These are phyloP conservation scores for Cydia fagiglandana DNA, from an alignment of 1,140 invertebrate genomes.

Conservation along the genomic window DNA sequence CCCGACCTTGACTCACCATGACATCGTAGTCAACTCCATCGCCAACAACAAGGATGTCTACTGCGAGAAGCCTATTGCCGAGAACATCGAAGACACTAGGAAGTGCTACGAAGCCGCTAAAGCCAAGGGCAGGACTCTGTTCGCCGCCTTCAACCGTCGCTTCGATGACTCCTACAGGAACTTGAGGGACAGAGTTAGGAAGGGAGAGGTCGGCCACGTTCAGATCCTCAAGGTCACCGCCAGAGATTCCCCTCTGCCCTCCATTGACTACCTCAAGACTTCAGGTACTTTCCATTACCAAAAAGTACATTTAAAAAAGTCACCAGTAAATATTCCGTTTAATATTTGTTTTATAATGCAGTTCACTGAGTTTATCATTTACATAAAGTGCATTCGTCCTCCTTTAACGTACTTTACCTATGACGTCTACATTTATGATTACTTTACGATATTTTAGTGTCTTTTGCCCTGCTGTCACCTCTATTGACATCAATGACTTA, in stretches of 20 bases:
- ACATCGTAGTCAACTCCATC: constrained; percentile 81
- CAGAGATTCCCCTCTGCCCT: constrained; percentile 82
- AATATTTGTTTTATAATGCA: not conserved
- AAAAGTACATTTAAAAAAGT: not conserved
- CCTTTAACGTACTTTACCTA: too few species aligned
- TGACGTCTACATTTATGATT: too few species aligned
- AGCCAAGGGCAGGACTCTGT: constrained; percentile 79
- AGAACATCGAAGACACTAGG: constrained; percentile 75
- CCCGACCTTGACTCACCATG: constrained; percentile 82
- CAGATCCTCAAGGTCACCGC: constrained; percentile 82
- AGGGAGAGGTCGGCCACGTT: constrained; percentile 82
- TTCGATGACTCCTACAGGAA: constrained; percentile 83
- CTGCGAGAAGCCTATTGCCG: constrained; percentile 86
- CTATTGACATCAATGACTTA: too few species aligned
- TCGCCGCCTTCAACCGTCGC: constrained; percentile 85
- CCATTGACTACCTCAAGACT: constrained; percentile 81
- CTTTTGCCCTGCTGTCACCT: too few species aligned
- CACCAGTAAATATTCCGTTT: not conserved
- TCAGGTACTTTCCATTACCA: constrained; percentile 76
- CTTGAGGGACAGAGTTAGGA: constrained; percentile 76
- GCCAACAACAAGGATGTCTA: constrained; percentile 83
- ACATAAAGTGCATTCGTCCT: too few species aligned
- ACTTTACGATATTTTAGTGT: too few species aligned
- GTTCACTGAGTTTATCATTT: too few species aligned
- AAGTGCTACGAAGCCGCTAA: constrained; percentile 82